Base-by-base conservation (phyloP, 92 coral and sea anemone species). In the Phenganax stokvisi region DNA sequence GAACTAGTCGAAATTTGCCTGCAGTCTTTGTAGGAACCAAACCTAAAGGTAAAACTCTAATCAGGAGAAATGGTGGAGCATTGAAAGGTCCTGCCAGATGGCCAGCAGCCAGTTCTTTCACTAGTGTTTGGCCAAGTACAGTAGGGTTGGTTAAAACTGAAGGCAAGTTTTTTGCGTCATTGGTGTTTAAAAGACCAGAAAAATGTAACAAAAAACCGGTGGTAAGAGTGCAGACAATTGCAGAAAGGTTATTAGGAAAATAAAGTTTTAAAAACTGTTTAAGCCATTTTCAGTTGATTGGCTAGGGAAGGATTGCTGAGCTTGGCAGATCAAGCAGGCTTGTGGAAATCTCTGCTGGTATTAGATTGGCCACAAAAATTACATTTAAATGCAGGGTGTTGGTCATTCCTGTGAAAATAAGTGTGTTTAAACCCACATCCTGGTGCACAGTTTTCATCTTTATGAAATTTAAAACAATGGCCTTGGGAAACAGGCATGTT, bases 341-440 rank as follows among this genome's bases (percentile, higher is more conserved):
- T 37, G 72, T 52, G 54, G 9, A 9, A 15, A 7, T 10, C 25
- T 37, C 54, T 37, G n/a, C 25, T 20, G 25, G 25, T 20, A 20
- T 20, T 20, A 20, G 16, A 7, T 37, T 13, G 8, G 54, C 75
- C 75, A 9, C 75, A n/a, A 70, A 70, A 70, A 70, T 70, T 12
- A 68, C 90, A 87, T 28, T 87, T 87, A 56, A 76, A 81, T 47
- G 90, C 87, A 30, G 58, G 12, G 79, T 87, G 92, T 51, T 87
- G 74, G 74, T 29, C 84, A 0, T 47, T 76, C 71, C 90, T 84
- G 55, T 44, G 76, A 0, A 51, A 55, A 31, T 77, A 20, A 20
- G 25, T 20, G 25, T 20, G 25, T 20, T 20, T 20, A 20, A 20
- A 20, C 25, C 25, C 25, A 20, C 25, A 20, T 20, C 25, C 25